Conservation (phyloP, 2,797 vertebrate species). For the Mus minutoides region DNA sequence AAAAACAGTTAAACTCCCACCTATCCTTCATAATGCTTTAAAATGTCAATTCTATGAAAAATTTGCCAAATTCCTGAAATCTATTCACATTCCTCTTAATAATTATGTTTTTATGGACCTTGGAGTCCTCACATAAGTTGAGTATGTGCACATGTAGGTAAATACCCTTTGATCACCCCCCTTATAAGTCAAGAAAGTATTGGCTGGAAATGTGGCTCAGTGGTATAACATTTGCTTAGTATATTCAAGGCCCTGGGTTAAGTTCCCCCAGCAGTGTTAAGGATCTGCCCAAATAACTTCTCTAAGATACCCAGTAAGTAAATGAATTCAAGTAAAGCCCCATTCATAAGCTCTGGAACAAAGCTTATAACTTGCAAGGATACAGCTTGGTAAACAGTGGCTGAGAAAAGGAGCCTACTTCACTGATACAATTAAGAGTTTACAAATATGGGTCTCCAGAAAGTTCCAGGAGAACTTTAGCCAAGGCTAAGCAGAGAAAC, state of each 20-base stretch:
- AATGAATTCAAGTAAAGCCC: slow-evolving; percentile 41
- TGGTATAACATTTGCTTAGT: not conserved
- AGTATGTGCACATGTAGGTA: not conserved
- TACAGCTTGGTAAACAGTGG: not conserved
- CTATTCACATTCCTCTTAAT: slow-evolving; percentile 10
- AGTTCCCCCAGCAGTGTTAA: not conserved
- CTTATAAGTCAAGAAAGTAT: slow-evolving; percentile 25
- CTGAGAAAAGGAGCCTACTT: slow-evolving; percentile 21
- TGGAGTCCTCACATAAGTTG: not conserved
- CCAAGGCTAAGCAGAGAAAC: not conserved
- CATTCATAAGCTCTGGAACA: slow-evolving; percentile 16
- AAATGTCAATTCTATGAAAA: slow-evolving; percentile 54
- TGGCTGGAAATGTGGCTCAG: not conserved
- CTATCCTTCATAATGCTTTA: slow-evolving; percentile 25
- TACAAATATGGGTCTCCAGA: not conserved
- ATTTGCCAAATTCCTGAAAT: not conserved
- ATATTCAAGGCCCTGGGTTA: not conserved
- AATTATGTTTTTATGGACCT: not conserved
- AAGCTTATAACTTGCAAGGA: not conserved
- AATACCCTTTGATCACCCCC: not conserved
- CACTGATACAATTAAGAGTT: slow-evolving; percentile 22
- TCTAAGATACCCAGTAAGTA: slow-evolving; percentile 33
- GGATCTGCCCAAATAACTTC: not conserved
- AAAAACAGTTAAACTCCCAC: slow-evolving; percentile 36
- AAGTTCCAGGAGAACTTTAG: not conserved